phyloP scores from a whole-genome alignment of 2,113 vertebrate species.

The Heterotis niloticus region DNA sequence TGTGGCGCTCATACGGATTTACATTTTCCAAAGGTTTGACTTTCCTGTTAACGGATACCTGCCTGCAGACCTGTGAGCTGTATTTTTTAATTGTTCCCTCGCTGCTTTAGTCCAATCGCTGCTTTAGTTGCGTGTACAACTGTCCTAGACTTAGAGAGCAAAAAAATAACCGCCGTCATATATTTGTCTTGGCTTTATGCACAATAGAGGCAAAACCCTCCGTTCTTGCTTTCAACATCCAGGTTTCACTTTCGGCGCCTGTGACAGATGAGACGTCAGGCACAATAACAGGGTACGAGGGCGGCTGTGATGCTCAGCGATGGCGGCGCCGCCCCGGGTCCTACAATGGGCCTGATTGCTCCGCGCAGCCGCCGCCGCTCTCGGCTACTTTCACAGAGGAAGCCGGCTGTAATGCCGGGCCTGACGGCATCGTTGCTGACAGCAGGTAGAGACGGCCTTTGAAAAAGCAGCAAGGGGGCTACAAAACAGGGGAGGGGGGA shows the following conservation, averaged over 20 bases:
- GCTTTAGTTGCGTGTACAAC: neutral
- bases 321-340: neutral
- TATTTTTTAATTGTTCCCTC: too few species aligned
- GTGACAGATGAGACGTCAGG: neutral
- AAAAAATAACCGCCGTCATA: neutral
- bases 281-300: neutral
- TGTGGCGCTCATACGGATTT: too few species aligned
- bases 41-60: neutral
- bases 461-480: neutral
- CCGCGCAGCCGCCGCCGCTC: neutral
- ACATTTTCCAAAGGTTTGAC: neutral
- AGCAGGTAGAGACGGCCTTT: neutral
- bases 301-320: neutral
- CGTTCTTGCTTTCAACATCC: neutral
- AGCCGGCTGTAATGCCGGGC: neutral
- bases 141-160: neutral
- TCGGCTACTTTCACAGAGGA: neutral
- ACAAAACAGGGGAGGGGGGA: neutral
- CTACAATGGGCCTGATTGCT: constrained; percentile 17
- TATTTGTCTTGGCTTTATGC: neutral
- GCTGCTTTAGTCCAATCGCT: neutral
- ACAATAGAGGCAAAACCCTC: neutral
- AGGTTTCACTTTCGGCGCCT: neutral
- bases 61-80: too few species aligned
- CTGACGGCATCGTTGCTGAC: neutral